Conservation (phyloP, 2,113 vertebrate genomes). For the Corythornis cristatus region DNA sequence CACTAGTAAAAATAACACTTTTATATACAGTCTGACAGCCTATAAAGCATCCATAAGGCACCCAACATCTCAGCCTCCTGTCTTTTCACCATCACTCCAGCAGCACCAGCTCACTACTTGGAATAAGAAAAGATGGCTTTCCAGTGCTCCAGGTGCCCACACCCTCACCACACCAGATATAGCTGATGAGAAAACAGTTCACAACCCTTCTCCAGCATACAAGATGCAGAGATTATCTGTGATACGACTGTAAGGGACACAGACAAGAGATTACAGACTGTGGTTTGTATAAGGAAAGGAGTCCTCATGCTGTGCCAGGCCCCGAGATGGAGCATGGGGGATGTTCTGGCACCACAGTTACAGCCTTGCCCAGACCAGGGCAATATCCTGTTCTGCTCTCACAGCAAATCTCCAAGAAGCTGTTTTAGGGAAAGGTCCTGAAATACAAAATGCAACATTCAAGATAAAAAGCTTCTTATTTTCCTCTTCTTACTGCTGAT, state of each 20-base stretch:
- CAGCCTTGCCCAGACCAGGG: neutral
- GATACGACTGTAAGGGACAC: accelerated
- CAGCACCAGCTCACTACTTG: neutral
- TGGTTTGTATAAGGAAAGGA: too few species aligned
- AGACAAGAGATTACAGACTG: accelerated
- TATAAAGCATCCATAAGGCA: neutral
- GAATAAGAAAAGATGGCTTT: neutral
- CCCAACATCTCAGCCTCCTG: neutral
- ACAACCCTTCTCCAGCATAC: accelerated
- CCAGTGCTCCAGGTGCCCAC: neutral
- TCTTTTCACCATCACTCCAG: accelerated
- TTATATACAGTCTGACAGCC: neutral
- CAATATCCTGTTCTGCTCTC: neutral
- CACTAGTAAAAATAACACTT: neutral
- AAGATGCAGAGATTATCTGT: too few species aligned
- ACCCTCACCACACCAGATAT: accelerated
- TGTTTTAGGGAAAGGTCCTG: neutral
- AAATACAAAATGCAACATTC: neutral
- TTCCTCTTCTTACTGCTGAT: accelerated
- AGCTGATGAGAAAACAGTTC: neutral
- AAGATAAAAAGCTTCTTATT: neutral
- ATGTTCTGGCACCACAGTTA: accelerated
- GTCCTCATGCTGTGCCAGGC: neutral
- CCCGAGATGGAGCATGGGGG: accelerated
- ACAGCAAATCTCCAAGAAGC: accelerated